Conservation (phyloP, 2,888 invertebrate species). For the Pomacea canaliculata region DNA sequence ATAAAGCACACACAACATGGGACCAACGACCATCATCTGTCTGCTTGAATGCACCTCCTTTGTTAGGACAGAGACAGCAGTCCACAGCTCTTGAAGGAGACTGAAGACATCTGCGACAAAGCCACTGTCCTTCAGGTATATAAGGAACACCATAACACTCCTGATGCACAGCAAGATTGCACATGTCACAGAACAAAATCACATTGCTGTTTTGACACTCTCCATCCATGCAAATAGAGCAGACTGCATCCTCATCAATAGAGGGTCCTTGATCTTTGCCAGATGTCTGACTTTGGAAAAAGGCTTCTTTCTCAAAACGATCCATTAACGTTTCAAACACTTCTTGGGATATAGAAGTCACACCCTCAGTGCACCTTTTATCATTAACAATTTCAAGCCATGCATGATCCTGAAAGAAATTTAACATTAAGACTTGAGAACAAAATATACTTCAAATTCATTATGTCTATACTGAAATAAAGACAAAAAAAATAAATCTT, state of each 20-base stretch:
- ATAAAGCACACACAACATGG: constrained; percentile 97
- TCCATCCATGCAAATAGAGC: constrained; percentile 98
- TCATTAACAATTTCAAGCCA: constrained; percentile 94
- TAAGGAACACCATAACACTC: constrained; percentile 99
- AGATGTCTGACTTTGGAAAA: constrained; percentile 69
- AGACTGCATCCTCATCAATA: constrained; percentile 96
- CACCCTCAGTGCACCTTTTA: constrained; percentile 74
- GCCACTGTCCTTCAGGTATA: constrained; percentile 97
- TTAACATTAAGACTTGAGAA: too few species aligned
- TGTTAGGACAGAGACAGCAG: constrained; percentile 97
- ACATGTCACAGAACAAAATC: constrained; percentile 99
- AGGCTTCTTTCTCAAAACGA: constrained; percentile 94
- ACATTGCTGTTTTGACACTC: constrained; percentile 99
- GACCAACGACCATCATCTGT: constrained; percentile 97
- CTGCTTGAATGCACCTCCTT: constrained; percentile 98
- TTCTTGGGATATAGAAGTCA: constrained; percentile 86
- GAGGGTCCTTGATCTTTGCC: constrained; percentile 78
- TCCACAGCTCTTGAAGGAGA: constrained; percentile 96
- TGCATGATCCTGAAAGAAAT: constrained; percentile 79
- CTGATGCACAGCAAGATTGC: constrained; percentile 97
- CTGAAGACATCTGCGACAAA: constrained; percentile 94
- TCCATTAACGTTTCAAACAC: constrained; percentile 97
- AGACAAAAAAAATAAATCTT: neutral
- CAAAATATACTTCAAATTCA: neutral
- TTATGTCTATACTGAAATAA: neutral